Base-by-base conservation (phyloP, 23 tunicate genomes). In the Halocynthia roretzi region DNA sequence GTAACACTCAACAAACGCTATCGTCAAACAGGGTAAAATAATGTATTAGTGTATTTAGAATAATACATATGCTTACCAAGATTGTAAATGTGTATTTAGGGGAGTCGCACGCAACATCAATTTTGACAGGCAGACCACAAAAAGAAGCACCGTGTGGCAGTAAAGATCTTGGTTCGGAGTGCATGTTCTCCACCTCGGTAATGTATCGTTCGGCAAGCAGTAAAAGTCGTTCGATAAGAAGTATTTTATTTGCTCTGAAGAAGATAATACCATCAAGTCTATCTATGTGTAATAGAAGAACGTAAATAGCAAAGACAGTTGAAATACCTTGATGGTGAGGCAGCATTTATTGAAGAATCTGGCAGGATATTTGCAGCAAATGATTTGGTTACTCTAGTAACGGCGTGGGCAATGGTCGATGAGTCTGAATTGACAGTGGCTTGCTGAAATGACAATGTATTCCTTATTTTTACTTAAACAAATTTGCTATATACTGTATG, bases 61-160 rank as follows among this genome's bases (percentile, higher is more conserved):
- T 58, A 4, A 58, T 58, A 14, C 44, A 31, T n/a, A 20, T n/a
- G 56, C 78, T 74, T 53, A 74, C 78, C 67, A 48, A 64, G 7
- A 86, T 44, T 7, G 60, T 68, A 52, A 87, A 82, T 17, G 68
- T 61, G 7, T 56, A 75, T 68, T 77, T 71, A 73, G 21, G 78
- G 21, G 82, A 58, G 56, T 88, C 95, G 50, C 71, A 80, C 62
- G 49, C 64, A 51, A 83, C 84, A 7, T 83, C 74, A 0, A 88
- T 69, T 7, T 81, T 79, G 71, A 88, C 62, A 7, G 87, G 95
- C 19, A 80, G 53, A 6, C 95, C 95, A 52, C 87, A 82, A 48
- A 69, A 88, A 50, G 72, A 80, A 71, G 86, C 95, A 57, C 95
- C 95, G 66, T 88, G 95, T 17, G 95, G 87, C 17, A 83, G 81